Conservation (phyloP, 2,888 invertebrate species). For the Melanostoma scalare region DNA sequence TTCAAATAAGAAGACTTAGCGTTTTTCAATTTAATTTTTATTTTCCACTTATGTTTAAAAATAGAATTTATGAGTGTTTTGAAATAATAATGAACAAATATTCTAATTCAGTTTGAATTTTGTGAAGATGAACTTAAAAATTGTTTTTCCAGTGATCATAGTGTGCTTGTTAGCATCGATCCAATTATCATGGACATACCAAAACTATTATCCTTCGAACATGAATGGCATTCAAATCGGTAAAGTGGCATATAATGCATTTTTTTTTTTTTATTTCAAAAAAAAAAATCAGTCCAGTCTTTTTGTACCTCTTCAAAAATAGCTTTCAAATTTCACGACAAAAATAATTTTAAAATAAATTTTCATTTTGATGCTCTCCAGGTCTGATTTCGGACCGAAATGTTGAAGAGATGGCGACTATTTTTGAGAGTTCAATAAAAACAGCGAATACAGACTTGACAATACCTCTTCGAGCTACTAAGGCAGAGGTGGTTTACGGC, state of each 20-base stretch:
- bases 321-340: background rate
- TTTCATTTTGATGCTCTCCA: conserved; percentile 42
- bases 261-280: conserved; percentile 2
- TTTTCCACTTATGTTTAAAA: conserved; percentile 27
- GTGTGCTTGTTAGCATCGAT: conserved; percentile 7
- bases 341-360: background rate
- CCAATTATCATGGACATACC: conserved; percentile 10
- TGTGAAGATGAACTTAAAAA: conserved; percentile 37
- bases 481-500: conserved; percentile 82
- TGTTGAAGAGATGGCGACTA: conserved; percentile 76
- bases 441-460: conserved; percentile 78
- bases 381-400: conserved; percentile 79
- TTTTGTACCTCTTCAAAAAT: background rate
- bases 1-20: conserved; percentile 27
- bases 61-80: conserved; percentile 31
- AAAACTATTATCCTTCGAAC: conserved; percentile 44
- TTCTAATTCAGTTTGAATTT: background rate
- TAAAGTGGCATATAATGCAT: conserved; percentile 15
- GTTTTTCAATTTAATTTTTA: conserved; percentile 17
- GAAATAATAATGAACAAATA: conserved; percentile 22
- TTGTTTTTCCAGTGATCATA: background rate
- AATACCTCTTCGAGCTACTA: conserved; percentile 74
- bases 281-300: background rate
- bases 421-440: conserved; percentile 79
- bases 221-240: conserved; percentile 56